A percentile compares a stretch with the other conserved stretches of the same genome.
phyloP scores from a whole-genome alignment of 2,797 vertebrate species.

The Spondyliosoma cantharus region DNA sequence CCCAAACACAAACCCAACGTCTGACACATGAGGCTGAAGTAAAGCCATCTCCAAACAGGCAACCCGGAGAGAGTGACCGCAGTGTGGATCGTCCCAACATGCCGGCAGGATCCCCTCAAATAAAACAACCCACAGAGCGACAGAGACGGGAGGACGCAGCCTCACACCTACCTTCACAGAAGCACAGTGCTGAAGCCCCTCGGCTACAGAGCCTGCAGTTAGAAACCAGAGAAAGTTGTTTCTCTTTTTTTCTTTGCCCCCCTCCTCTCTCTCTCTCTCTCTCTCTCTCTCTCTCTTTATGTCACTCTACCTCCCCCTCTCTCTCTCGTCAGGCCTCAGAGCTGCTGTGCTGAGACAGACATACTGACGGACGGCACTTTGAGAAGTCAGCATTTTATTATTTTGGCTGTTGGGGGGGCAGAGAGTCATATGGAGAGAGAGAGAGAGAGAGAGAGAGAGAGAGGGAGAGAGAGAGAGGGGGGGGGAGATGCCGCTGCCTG shows the following conservation, averaged over 20 bases:
- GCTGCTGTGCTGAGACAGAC: constrained; percentile 70
- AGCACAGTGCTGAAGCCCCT: constrained; percentile 78
- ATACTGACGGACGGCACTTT: constrained; percentile 66
- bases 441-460: constrained; percentile 10
- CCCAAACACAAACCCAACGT: neutral
- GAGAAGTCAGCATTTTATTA: constrained; percentile 82
- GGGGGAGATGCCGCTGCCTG: constrained; percentile 17
- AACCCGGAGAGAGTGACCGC: constrained; percentile 34
- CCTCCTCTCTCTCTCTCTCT: neutral
- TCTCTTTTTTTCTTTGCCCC: constrained; percentile 14
- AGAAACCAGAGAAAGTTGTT: constrained; percentile 67
- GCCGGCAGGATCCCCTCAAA: neutral
- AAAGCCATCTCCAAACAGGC: constrained; percentile 12
- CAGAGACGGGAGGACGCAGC: constrained; percentile 54
- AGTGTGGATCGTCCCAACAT: constrained; percentile 20
- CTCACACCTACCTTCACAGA: constrained; percentile 83
- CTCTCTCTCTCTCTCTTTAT: neutral
- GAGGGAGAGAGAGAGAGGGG: constrained; percentile 14
- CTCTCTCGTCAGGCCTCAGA: constrained; percentile 50
- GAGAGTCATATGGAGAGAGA: neutral
- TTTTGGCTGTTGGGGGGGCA: constrained; percentile 64
- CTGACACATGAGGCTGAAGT: no score
- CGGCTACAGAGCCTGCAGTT: constrained; percentile 66
- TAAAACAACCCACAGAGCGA: neutral
- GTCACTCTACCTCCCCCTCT: neutral